phyloP scores from a whole-genome alignment of 2,797 vertebrate genomes.

The Peromyscus attwateri region DNA sequence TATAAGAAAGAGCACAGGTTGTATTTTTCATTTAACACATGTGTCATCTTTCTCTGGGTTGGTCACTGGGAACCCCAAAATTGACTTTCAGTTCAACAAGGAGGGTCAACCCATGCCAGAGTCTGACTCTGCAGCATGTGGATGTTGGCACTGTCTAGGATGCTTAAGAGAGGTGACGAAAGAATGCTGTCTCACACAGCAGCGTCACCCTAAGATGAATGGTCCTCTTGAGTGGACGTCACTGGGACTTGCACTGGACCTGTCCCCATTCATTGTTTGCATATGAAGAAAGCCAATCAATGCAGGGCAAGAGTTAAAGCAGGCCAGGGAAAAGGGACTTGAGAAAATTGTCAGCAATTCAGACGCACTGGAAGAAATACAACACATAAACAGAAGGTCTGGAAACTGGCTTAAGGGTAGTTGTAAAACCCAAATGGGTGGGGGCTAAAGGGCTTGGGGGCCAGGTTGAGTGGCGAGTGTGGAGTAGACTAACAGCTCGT shows the following conservation, averaged over 20 bases:
- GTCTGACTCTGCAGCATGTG: rapidly evolving
- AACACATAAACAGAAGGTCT: neutral
- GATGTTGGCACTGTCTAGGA: neutral
- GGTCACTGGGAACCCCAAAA: neutral
- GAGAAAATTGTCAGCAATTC: neutral
- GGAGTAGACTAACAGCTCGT: neutral
- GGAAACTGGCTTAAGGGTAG: neutral
- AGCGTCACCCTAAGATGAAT: neutral
- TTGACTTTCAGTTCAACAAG: neutral
- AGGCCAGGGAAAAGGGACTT: neutral
- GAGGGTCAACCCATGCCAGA: neutral
- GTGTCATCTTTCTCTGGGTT: neutral
- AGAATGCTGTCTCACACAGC: neutral
- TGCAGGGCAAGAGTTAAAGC: neutral
- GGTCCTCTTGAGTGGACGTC: neutral
- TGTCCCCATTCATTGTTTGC: neutral
- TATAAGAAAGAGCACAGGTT: too few relatives aligned
- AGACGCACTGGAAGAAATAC: neutral
- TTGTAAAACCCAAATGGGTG: neutral
- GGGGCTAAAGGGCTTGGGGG: too few relatives aligned
- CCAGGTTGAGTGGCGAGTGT: too few relatives aligned
- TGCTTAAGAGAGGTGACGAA: neutral
- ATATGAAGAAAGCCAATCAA: neutral
- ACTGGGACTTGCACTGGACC: neutral
- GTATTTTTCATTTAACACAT: neutral